A percentile compares a stretch with the other conserved stretches of the same genome.
Evolutionary conservation across 2,888 invertebrate species (phyloP).

Genomic region (Clistopyga incitator): DNA sequence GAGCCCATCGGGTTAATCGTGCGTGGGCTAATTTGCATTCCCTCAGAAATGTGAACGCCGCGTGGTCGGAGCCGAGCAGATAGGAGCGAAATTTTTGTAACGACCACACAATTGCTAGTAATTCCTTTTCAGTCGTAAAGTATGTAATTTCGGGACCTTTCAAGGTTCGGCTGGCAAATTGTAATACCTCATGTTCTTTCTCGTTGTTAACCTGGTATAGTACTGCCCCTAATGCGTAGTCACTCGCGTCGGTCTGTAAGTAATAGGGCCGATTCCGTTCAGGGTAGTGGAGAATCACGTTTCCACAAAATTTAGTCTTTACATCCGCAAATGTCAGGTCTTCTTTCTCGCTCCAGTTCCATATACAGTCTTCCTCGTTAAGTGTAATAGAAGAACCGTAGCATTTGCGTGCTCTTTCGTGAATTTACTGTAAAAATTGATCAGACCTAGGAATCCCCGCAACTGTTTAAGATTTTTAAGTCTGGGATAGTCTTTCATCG

Average conservation of each 20-base stretch:
- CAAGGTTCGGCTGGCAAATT: constrained; percentile 18
- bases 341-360: background rate
- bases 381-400: background rate
- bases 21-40: constrained; percentile 2
- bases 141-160: constrained; percentile 28
- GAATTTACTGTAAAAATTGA: constrained; percentile 2
- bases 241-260: background rate
- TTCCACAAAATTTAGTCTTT: background rate
- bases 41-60: constrained; percentile 26
- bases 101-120: constrained; percentile 33
- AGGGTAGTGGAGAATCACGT: background rate
- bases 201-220: background rate
- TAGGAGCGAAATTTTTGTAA: constrained; percentile 36
- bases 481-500: background rate
- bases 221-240: background rate
- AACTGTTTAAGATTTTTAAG: background rate
- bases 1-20: constrained; percentile 33
- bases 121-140: constrained; percentile 49
- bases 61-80: constrained; percentile 45
- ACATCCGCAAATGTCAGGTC: background rate
- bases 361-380: background rate
- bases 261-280: background rate
- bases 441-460: background rate
- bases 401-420: background rate
- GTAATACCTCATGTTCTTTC: background rate